phyloP scores from a whole-genome alignment of 2,113 vertebrate genomes.

The Rhynchomys soricoides region DNA sequence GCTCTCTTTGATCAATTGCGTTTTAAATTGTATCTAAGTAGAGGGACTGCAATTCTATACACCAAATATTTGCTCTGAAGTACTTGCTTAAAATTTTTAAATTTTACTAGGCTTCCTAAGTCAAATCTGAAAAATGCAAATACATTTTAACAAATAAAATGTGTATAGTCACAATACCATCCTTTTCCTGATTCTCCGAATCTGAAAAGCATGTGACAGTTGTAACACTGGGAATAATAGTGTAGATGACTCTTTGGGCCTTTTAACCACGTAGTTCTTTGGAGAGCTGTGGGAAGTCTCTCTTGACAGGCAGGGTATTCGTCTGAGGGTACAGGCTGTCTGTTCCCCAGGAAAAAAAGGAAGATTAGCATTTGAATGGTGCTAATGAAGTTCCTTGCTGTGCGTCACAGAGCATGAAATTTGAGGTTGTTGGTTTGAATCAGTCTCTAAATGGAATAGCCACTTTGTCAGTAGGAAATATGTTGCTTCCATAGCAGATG shows the following conservation, averaged over 20 bases:
- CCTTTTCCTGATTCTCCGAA: background rate
- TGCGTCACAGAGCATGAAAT: conserved; percentile 40
- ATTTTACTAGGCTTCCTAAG: background rate
- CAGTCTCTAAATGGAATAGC: background rate
- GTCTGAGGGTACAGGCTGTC: background rate
- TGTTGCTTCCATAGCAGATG: background rate
- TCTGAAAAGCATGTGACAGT: background rate
- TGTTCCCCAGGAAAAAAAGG: background rate
- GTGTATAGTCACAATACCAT: background rate
- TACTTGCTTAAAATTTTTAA: conserved; percentile 43
- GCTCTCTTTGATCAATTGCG: background rate
- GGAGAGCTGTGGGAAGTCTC: conserved; percentile 29
- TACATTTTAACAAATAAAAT: background rate
- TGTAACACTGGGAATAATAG: background rate
- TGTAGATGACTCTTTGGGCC: background rate
- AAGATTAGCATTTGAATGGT: conserved; percentile 46
- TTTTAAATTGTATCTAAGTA: conserved; percentile 35
- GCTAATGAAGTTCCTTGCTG: conserved; percentile 57
- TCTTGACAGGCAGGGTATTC: conserved; percentile 23
- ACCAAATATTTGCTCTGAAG: background rate
- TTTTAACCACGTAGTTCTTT: conserved; percentile 33
- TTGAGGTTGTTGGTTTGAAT: conserved; percentile 30
- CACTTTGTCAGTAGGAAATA: background rate
- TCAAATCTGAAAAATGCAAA: conserved; percentile 36
- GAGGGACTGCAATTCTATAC: background rate